Evolutionary conservation across 2,113 vertebrate genomes (phyloP), one percentile per base, ranked within the genome.

Genomic region (Noctilio leporinus): DNA sequence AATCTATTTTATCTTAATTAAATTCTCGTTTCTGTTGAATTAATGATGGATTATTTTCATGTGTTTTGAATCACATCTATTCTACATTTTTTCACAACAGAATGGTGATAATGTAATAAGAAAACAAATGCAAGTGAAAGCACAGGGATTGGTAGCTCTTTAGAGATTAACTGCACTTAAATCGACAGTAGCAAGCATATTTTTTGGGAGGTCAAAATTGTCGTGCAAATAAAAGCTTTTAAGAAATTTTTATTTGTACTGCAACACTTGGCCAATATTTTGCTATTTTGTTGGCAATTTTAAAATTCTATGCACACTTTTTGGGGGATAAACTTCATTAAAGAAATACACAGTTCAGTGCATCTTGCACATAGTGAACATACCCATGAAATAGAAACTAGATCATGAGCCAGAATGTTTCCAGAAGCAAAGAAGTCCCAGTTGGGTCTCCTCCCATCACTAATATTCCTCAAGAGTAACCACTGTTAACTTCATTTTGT

Each of bases 161-260:
- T 40, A 33, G 30, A 33, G 30, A 80, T 49, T 3, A 15, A 19
- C 47, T 43, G 88, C 1, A 20, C 35, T 45, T n/a, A 35, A 16
- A 5, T 45, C 22, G 28, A 2, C 24, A 49, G 49, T 47, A 38
- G 40, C 45, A 43, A 14, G 33, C 17, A 3, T 62, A 15, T 3
- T 64, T 64, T 78, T 26, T 24, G 51, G 30, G 83, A 76, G 47
- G 57, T 89, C 40, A 87, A 43, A 93, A 72, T 38, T 64, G 14
- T 65, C 80, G 8, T 83, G 57, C 19, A 28, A 78, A 69, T 43
- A 15, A 55, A n/a, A 70, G 28, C 57, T 40, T 90, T 38, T 51
- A 85, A 76, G 49, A 72, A 76, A 10, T 77, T 55, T 33, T 62
- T 70, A 38, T 47, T 65, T 75, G 47, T 16, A 9, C n/a, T 78